These are phyloP conservation scores for Graptemys geographica DNA, from an alignment of 2,797 vertebrate species.

Conservation along the genomic window DNA sequence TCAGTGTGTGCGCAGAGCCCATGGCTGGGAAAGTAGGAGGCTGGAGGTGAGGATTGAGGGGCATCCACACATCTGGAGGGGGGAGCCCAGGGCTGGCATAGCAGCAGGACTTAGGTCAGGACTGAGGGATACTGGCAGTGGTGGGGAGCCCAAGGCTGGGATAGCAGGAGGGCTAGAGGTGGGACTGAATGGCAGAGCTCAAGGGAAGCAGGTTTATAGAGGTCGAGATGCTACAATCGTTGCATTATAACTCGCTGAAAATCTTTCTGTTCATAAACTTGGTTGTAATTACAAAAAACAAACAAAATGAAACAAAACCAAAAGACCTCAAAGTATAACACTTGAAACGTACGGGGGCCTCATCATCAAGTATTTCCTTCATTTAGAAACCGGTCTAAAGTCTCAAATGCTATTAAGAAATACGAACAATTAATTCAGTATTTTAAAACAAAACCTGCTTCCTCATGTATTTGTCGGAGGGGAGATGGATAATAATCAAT, in stretches of 20 bases:
- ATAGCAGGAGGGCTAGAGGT: background rate
- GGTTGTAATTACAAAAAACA: background rate
- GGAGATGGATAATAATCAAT: background rate
- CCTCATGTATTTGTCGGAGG: background rate
- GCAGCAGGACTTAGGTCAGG: too few relatives aligned
- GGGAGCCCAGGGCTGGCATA: too few relatives aligned
- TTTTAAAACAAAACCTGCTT: background rate
- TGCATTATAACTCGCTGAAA: fast-evolving
- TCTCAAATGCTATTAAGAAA: fast-evolving
- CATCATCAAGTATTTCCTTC: fast-evolving
- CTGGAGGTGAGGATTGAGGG: background rate
- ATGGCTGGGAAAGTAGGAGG: background rate
- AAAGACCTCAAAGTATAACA: fast-evolving
- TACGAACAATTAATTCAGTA: background rate
- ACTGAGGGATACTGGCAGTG: too few relatives aligned
- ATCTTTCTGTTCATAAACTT: background rate
- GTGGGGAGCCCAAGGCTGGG: background rate
- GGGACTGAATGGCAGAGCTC: fast-evolving
- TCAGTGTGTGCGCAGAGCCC: background rate
- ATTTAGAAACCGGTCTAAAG: fast-evolving
- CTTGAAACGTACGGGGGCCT: fast-evolving
- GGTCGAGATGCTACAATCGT: background rate
- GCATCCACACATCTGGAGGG: too few relatives aligned
- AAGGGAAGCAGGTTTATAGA: background rate
- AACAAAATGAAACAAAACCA: background rate